phyloP scores from a whole-genome alignment of 2,888 invertebrate genomes.

The Notocelia uddmanniana region DNA sequence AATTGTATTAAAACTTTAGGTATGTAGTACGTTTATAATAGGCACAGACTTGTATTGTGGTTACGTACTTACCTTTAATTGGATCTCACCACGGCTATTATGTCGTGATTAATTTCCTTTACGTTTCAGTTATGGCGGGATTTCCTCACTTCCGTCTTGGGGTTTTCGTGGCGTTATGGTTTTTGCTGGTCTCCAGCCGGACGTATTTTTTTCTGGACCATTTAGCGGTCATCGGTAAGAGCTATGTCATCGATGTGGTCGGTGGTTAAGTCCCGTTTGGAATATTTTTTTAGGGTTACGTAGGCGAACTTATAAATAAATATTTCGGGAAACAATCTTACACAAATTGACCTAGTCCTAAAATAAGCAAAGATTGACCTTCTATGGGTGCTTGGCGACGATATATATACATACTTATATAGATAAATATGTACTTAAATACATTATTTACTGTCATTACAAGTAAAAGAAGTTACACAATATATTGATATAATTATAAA shows the following conservation, averaged over 20 bases:
- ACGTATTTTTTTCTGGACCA: conserved; percentile 49
- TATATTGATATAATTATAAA: no score
- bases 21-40: not conserved
- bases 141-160: conserved; percentile 65
- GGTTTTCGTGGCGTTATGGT: conserved; percentile 57
- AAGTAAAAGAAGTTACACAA: no score
- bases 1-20: not conserved
- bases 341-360: no score
- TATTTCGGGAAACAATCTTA: no score
- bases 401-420: no score
- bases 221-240: conserved; percentile 17
- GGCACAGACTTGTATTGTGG: conserved; percentile 6
- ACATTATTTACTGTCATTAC: no score
- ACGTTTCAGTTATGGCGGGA: conserved; percentile 52
- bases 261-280: conserved; percentile 22
- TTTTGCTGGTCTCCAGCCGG: conserved; percentile 58
- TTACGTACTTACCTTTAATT: conserved; percentile 30
- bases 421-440: no score
- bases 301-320: not conserved
- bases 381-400: no score
- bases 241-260: not conserved
- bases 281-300: not conserved
- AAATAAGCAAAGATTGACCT: no score
- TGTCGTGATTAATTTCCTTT: conserved; percentile 36
- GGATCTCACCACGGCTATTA: conserved; percentile 24